These are phyloP conservation scores for Pediacus dermestoides DNA, from an alignment of 2,888 invertebrate genomes.

Conservation along the genomic window DNA sequence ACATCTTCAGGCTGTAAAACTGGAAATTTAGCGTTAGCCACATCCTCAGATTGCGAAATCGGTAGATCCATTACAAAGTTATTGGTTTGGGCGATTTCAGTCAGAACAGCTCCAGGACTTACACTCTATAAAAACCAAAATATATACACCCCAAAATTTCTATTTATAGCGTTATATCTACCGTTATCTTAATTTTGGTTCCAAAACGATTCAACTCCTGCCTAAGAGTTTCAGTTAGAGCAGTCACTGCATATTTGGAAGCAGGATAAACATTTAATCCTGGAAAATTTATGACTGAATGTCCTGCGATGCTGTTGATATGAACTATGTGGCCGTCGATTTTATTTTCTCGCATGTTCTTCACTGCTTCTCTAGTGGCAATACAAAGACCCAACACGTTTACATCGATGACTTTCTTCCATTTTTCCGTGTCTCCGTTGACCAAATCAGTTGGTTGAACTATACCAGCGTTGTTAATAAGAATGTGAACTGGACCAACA, in stretches of 20 bases:
- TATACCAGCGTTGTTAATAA: too few relatives aligned
- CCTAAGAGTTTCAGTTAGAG: conserved; percentile 20
- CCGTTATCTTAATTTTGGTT: conserved; percentile 22
- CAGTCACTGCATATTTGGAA: conserved; percentile 23
- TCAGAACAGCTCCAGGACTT: too few relatives aligned
- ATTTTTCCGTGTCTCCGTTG: conserved; percentile 8
- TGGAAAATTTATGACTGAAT: conserved; percentile 12
- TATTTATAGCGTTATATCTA: too few relatives aligned
- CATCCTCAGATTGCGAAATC: too few relatives aligned
- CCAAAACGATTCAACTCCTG: conserved; percentile 17
- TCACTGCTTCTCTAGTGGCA: conserved; percentile 12
- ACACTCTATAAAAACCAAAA: too few relatives aligned
- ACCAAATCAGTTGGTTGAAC: too few relatives aligned
- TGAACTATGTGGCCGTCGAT: conserved; percentile 18
- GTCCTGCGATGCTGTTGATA: conserved; percentile 17
- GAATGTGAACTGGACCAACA: too few relatives aligned
- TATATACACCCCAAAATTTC: too few relatives aligned
- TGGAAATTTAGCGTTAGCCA: too few relatives aligned
- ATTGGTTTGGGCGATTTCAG: too few relatives aligned
- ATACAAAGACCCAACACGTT: conserved; percentile 6
- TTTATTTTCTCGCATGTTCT: conserved; percentile 13
- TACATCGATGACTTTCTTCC: conserved; percentile 6
- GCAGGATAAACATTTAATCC: conserved; percentile 20
- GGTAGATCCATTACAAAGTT: too few relatives aligned
- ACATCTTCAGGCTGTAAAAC: too few relatives aligned